Conservation (phyloP, 1,140 invertebrate species). For the Drosophila triauraria region DNA sequence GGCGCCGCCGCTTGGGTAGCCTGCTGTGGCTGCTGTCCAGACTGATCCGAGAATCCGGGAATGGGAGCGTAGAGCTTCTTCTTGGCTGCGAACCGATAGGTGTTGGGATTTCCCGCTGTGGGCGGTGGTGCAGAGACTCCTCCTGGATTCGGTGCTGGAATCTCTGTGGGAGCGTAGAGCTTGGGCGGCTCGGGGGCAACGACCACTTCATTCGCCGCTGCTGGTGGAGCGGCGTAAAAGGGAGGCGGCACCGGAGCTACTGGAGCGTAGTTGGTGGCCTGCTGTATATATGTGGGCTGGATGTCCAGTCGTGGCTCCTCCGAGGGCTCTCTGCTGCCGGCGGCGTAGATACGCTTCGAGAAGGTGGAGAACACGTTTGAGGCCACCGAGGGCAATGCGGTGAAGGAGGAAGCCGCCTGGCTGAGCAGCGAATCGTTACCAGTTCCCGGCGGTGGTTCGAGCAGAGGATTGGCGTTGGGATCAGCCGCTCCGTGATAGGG, state of each 20-base stretch:
- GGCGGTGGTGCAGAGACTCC: constrained; percentile 35
- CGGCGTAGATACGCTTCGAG: constrained; percentile 85
- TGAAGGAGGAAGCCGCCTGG: constrained; percentile 87
- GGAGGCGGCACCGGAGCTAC: constrained; percentile 40
- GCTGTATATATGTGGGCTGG: constrained; percentile 73
- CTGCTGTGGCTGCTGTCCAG: constrained; percentile 13
- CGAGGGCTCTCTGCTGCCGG: constrained; percentile 45
- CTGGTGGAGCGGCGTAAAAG: constrained; percentile 63
- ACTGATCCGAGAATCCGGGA: constrained; percentile 85
- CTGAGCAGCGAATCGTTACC: constrained; percentile 83
- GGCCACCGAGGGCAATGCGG: constrained; percentile 87
- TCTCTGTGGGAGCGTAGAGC: constrained; percentile 79
- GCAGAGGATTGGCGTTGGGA: constrained; percentile 70
- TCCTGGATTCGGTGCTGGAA: constrained; percentile 43
- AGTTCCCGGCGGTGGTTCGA: constrained; percentile 60
- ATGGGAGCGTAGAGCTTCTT: constrained; percentile 87
- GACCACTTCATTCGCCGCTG: constrained; percentile 21
- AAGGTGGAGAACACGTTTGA: constrained; percentile 87
- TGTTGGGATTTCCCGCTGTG: constrained; percentile 82
- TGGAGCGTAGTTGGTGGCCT: constrained; percentile 42
- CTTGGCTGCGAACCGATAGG: constrained; percentile 86
- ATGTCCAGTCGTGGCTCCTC: constrained; percentile 71
- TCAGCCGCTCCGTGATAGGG: constrained; percentile 41
- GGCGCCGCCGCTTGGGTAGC: constrained; percentile 4
- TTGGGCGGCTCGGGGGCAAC: constrained; percentile 72